These are phyloP conservation scores for Sebastes iracundus DNA, from an alignment of 2,797 vertebrate genomes.

Conservation along the genomic window DNA sequence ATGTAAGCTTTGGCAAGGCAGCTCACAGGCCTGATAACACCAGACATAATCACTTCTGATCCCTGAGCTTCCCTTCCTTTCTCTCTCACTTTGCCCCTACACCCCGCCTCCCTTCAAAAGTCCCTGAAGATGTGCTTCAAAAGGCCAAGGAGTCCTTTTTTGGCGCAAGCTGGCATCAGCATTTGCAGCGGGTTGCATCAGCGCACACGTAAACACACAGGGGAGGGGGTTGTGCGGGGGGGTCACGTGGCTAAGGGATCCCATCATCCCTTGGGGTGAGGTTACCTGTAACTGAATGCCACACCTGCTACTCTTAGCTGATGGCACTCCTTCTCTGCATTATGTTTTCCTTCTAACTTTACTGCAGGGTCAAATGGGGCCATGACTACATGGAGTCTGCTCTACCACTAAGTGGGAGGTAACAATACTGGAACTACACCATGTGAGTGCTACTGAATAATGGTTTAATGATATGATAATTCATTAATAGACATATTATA, in stretches of 20 bases:
- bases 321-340: background rate
- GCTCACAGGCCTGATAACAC: constrained; percentile 44
- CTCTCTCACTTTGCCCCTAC: background rate
- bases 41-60: constrained; percentile 62
- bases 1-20: constrained; percentile 73
- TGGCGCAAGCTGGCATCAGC: constrained; percentile 55
- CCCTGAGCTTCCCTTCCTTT: constrained; percentile 22
- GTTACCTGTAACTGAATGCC: constrained; percentile 15
- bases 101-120: background rate
- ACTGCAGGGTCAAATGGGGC: background rate
- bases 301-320: constrained; percentile 35
- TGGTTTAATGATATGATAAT: background rate
- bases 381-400: background rate
- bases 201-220: constrained; percentile 34
- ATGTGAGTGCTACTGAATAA: background rate
- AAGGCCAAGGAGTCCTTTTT: constrained; percentile 38
- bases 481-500: too few relatives aligned
- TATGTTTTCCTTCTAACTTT: background rate
- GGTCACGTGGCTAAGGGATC: constrained; percentile 34
- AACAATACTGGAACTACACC: background rate
- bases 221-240: background rate
- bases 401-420: background rate
- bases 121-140: constrained; percentile 59
- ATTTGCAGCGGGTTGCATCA: constrained; percentile 85
- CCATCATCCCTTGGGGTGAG: constrained; percentile 25